Evolutionary conservation across 2,113 vertebrate genomes (phyloP).

Genomic region (Lepisosteus osseus): DNA sequence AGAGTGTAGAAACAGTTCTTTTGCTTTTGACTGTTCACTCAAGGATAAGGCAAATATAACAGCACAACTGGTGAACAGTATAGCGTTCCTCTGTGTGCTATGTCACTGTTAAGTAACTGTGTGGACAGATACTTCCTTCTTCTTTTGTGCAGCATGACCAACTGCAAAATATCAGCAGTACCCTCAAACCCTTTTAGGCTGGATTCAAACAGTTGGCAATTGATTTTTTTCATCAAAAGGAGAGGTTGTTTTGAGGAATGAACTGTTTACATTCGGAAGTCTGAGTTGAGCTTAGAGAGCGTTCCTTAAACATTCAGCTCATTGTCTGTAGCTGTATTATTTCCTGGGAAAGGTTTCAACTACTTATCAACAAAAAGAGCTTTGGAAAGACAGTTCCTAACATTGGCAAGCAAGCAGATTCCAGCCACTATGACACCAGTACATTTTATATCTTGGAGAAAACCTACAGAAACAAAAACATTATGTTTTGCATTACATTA

Average conservation of each 20-base stretch:
- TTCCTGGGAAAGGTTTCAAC: slow-evolving; percentile 16
- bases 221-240: slow-evolving; percentile 8
- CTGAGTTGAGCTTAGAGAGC: neutral
- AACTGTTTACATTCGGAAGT: slow-evolving; percentile 19
- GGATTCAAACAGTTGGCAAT: neutral
- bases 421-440: no score
- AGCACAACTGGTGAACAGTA: no score
- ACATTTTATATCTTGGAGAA: no score
- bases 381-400: no score
- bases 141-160: neutral
- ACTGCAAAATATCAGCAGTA: neutral
- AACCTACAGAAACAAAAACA: no score
- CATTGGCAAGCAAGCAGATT: no score
- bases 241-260: neutral
- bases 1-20: no score
- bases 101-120: neutral
- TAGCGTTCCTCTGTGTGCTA: no score
- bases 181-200: neutral
- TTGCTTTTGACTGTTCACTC: no score
- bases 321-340: slow-evolving; percentile 17
- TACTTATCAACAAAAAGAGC: neutral
- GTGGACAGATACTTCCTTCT: neutral
- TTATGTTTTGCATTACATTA: no score
- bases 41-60: no score
- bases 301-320: slow-evolving; percentile 11